Base-by-base conservation (phyloP, 2,888 invertebrate genomes). In the Aplocera efformata region DNA sequence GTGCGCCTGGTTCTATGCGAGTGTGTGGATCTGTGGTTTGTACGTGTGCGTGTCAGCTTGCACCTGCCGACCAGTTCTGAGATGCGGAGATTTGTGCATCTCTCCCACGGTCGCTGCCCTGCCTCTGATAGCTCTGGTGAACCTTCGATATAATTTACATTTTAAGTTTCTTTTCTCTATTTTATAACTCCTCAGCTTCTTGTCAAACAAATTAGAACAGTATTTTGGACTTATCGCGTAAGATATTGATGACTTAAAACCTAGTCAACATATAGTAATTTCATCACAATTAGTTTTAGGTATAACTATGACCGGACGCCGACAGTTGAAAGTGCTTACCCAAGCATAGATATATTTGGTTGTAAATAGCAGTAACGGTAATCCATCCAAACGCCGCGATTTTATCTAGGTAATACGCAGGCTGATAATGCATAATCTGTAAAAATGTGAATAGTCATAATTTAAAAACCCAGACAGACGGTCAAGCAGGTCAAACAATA, bases 21-120 rank as follows among this genome's bases (percentile, higher is more conserved):
- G 59, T 50, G 59, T 54, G 67, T 53, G 60, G 28, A 57, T 58
- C 67, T 48, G 66, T 56, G 53, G 62, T n/a, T n/a, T 48, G 56
- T 37, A 57, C 55, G 70, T 59, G 70, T 54, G 67, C 44, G 69
- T 43, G 58, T 57, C 54, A 56, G 71, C 59, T 58, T 75, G 80
- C 88, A 88, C 88, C 88, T 88, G 88, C 86, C 88, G 82, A 88
- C 88, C 88, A 80, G 88, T 88, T 88, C 77, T 78, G 79, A 85
- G 86, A 86, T 85, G 86, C 84, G 82, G 85, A 88, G 88, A 88
- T 88, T 88, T 88, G 86, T 84, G 76, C 82, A 70, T 71, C 83
- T 84, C 83, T 88, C 88, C 86, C 88, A 86, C 88, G 88, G 88
- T 86, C 86, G 85, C 75, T 86, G 86, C 73, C 82, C 85, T 66